phyloP scores from a whole-genome alignment of 2,888 invertebrate species.

The Oxyteleia sp. region DNA sequence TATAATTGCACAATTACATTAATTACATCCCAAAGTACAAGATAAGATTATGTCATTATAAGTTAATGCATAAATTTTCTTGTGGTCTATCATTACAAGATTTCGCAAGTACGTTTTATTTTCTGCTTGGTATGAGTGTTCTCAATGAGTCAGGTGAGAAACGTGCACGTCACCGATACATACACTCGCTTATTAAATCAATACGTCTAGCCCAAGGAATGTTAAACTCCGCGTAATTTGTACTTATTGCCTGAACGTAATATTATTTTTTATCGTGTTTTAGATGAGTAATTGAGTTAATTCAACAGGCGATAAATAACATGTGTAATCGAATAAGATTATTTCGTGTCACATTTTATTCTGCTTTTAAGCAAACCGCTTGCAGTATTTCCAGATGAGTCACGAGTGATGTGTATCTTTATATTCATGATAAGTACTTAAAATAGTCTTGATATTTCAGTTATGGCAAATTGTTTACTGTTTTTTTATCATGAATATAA shows the following conservation, averaged over 20 bases:
- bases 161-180: background rate
- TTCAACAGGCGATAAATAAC: slow-evolving; percentile 49
- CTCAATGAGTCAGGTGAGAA: slow-evolving; percentile 16
- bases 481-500: slow-evolving; percentile 3
- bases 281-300: slow-evolving; percentile 49
- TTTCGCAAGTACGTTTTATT: slow-evolving; percentile 11
- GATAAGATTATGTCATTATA: background rate
- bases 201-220: slow-evolving; percentile 20
- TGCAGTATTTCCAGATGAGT: slow-evolving; percentile 24
- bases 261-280: slow-evolving; percentile 42
- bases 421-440: slow-evolving; percentile 37
- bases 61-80: background rate
- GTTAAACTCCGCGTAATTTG: slow-evolving; percentile 22
- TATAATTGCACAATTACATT: no score
- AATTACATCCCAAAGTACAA: no score
- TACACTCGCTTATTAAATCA: slow-evolving; percentile 20
- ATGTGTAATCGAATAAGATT: slow-evolving; percentile 46
- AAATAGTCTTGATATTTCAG: slow-evolving; percentile 25
- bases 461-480: background rate
- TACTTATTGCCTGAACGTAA: slow-evolving; percentile 6
- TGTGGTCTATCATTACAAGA: background rate
- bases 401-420: slow-evolving; percentile 35
- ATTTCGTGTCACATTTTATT: slow-evolving; percentile 45
- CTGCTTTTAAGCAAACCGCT: slow-evolving; percentile 54
- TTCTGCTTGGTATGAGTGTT: background rate